Conservation (phyloP, 2,888 invertebrate species). For the Calliopum simillimum region DNA sequence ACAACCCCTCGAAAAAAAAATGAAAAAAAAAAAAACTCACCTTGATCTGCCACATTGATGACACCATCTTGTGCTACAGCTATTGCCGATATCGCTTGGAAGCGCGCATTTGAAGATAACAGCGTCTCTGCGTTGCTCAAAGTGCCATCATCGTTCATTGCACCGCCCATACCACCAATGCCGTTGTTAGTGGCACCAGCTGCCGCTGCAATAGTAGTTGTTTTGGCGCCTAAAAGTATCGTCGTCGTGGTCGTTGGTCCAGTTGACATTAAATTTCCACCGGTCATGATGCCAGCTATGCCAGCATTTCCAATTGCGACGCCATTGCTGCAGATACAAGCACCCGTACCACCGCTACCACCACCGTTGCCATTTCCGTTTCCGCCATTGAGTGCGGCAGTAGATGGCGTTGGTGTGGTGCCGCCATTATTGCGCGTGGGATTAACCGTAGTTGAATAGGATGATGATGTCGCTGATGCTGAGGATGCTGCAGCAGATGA, state of each 20-base stretch:
- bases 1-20: background rate
- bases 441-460: conserved; percentile 63
- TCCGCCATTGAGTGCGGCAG: conserved; percentile 25
- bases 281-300: conserved; percentile 59
- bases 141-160: conserved; percentile 64
- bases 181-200: conserved; percentile 46
- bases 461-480: conserved; percentile 43
- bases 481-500: conserved; percentile 42
- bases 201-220: conserved; percentile 52
- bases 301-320: conserved; percentile 45
- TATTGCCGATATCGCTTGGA: conserved; percentile 88
- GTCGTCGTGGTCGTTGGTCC: conserved; percentile 66
- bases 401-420: conserved; percentile 59
- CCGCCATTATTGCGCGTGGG: conserved; percentile 62
- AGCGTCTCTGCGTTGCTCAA: conserved; percentile 84
- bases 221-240: conserved; percentile 63
- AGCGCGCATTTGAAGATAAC: conserved; percentile 89
- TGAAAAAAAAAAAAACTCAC: conserved; percentile 65
- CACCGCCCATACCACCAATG: conserved; percentile 49
- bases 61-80: conserved; percentile 97
- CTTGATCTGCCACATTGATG: conserved; percentile 95
- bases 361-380: conserved; percentile 51
- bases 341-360: conserved; percentile 49
- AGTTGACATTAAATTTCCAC: conserved; percentile 64
- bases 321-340: conserved; percentile 50